phyloP scores from a whole-genome alignment of 2,888 invertebrate genomes.

The Lottia scabra region DNA sequence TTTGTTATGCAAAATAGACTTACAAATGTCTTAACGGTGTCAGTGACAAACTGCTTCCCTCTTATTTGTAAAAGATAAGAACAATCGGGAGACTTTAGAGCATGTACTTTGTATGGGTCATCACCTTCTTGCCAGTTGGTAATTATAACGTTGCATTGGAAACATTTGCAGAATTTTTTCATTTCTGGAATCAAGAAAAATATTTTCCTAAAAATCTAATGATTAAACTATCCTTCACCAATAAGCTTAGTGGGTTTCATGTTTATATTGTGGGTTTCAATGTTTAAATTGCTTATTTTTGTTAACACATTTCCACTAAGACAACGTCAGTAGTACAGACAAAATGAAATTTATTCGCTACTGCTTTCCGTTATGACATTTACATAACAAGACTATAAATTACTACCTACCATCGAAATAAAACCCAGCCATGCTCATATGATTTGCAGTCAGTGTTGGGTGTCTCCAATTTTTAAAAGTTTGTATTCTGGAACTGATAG shows the following conservation, averaged over 20 bases:
- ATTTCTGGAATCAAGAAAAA: background rate
- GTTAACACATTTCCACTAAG: too few relatives aligned
- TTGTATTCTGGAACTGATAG: background rate
- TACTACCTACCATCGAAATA: background rate
- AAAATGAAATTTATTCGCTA: too few relatives aligned
- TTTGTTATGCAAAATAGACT: too few relatives aligned
- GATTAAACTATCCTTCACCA: too few relatives aligned
- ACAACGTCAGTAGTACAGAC: too few relatives aligned
- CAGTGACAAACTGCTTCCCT: background rate
- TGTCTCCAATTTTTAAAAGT: background rate
- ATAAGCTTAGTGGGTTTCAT: too few relatives aligned
- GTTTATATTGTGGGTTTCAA: too few relatives aligned
- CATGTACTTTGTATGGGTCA: background rate
- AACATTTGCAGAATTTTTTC: background rate
- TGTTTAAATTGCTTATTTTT: too few relatives aligned
- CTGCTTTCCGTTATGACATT: background rate
- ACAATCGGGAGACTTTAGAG: background rate
- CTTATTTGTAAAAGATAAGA: background rate
- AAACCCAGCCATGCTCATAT: background rate
- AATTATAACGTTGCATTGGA: background rate
- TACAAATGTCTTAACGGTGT: too few relatives aligned
- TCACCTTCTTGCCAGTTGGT: background rate
- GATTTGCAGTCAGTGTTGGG: background rate
- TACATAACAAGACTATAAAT: too few relatives aligned
- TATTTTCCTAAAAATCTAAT: background rate